Conservation (phyloP, 2,888 invertebrate genomes). For the Diachrysia chrysitis region DNA sequence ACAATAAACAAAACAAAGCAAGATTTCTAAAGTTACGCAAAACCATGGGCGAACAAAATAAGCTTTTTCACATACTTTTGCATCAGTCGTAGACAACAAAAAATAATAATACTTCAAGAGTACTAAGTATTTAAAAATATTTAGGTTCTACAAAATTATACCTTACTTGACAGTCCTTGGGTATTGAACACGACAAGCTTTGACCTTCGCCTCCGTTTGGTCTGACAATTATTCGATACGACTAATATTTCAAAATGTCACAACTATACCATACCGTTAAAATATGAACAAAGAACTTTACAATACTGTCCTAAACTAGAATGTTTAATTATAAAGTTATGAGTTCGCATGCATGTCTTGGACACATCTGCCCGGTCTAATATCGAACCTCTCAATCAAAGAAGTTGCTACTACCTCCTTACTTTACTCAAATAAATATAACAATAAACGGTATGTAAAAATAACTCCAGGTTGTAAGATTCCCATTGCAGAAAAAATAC, state of each 20-base stretch:
- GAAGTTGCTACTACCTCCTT: no score
- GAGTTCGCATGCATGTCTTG: no score
- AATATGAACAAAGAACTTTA: neutral
- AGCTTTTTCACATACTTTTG: neutral
- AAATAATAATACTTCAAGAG: neutral
- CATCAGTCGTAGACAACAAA: neutral
- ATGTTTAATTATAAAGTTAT: no score
- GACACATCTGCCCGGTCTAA: no score
- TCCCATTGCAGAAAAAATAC: no score
- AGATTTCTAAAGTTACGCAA: neutral
- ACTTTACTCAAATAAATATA: no score
- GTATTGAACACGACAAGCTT: constrained; percentile 18
- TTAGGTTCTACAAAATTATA: constrained; percentile 15
- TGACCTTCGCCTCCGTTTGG: constrained; percentile 21
- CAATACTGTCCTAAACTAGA: neutral
- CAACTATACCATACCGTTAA: neutral
- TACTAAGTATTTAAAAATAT: neutral
- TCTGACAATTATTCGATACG: constrained; percentile 22
- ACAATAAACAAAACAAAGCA: neutral
- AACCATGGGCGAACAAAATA: neutral
- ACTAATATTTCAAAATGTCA: constrained; percentile 32
- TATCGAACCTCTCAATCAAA: no score
- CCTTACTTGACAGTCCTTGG: constrained; percentile 11
- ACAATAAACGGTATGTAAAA: no score
- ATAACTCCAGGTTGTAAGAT: no score